phyloP scores from a whole-genome alignment of 2,888 invertebrate species.

The Penaeus monodon region DNA sequence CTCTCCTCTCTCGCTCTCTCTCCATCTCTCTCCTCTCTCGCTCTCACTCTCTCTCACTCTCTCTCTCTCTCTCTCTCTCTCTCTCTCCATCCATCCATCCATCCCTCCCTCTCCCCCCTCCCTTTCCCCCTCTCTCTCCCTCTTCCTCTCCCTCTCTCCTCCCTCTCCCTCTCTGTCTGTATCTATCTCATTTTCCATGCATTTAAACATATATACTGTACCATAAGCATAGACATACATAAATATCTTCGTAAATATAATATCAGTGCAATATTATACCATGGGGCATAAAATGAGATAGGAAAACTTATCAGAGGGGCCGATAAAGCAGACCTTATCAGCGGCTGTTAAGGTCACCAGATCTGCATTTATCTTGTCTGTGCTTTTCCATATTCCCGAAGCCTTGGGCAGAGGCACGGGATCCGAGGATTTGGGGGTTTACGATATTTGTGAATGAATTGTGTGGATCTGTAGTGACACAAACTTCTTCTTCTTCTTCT shows the following conservation, averaged over 20 bases:
- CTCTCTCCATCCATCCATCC: accelerated
- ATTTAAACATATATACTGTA: not conserved
- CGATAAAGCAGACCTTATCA: no score
- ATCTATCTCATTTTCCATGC: not conserved
- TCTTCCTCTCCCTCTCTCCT: slow-evolving; percentile 13
- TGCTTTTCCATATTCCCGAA: no score
- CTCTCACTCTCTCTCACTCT: no score
- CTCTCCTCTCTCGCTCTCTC: not conserved
- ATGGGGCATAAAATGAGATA: no score
- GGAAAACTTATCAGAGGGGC: no score
- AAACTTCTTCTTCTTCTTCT: no score
- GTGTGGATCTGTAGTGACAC: not conserved
- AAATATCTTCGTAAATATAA: not conserved
- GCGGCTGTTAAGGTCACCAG: no score
- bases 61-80: not conserved
- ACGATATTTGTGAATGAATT: no score
- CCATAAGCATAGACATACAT: not conserved
- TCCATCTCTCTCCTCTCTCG: slow-evolving; percentile 4
- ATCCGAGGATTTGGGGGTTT: no score
- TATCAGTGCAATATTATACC: no score
- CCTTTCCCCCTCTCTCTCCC: slow-evolving; percentile 16
- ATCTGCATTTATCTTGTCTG: no score
- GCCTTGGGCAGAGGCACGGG: no score
- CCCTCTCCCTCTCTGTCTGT: slow-evolving; percentile 3
- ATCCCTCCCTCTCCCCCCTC: not conserved